Percentiles rank a stretch among this genome's conserved stretches.
phyloP scores from a whole-genome alignment of 2,797 vertebrate genomes.

The Sebastolobus altivelis region DNA sequence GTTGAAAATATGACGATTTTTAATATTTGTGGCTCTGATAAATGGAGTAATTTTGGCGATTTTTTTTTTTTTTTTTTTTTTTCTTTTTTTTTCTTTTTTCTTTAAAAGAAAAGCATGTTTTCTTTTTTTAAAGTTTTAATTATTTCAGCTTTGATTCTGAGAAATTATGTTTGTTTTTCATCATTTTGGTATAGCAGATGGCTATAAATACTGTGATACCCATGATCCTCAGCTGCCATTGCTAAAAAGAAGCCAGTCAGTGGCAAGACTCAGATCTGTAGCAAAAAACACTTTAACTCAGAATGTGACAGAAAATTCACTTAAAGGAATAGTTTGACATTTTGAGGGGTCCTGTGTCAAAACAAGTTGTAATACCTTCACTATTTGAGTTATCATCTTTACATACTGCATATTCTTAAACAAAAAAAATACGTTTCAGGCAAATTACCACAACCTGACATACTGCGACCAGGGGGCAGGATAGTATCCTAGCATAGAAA shows the following conservation, averaged over 20 bases:
- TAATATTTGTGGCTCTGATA: no score
- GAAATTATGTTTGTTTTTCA: background rate
- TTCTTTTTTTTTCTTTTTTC: no score
- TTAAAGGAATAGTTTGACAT: background rate
- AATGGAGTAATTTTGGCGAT: no score
- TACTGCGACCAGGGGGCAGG: background rate
- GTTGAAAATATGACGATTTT: no score
- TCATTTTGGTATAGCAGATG: slow-evolving; percentile 17
- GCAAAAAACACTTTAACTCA: background rate
- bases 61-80: no score
- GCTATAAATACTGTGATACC: slow-evolving; percentile 13
- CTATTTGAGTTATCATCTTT: background rate
- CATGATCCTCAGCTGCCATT: background rate
- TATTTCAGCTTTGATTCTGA: background rate
- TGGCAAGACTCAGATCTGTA: background rate
- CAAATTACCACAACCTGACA: background rate
- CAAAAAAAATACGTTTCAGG: background rate
- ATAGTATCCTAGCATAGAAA: no score
- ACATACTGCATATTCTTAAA: background rate
- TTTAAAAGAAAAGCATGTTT: no score
- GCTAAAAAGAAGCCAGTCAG: slow-evolving; percentile 1
- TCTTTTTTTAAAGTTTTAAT: no score
- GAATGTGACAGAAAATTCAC: background rate
- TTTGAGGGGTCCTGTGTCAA: background rate
- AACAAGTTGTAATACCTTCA: background rate